Conservation (phyloP, 2,113 vertebrate species). For the Ascaphus truei region DNA sequence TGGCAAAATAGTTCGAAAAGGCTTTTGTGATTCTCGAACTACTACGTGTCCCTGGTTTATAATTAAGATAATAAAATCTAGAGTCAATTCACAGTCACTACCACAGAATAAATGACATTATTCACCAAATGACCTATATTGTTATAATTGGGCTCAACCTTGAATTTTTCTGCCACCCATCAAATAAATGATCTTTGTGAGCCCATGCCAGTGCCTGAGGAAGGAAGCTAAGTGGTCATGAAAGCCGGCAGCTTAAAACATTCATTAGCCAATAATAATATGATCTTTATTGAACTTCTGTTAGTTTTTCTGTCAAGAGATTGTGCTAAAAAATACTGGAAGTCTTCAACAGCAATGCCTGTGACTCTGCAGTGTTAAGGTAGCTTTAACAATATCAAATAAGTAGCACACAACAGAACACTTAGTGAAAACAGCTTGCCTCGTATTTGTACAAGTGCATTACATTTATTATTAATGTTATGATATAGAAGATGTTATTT, state of each 20-base stretch:
- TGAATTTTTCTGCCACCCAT: constrained; percentile 8
- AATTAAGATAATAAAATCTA: not conserved
- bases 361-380: not conserved
- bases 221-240: constrained; percentile 25
- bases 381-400: not conserved
- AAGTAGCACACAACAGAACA: not conserved
- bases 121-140: constrained; percentile 9
- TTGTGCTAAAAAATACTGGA: not conserved
- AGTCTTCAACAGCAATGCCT: not conserved
- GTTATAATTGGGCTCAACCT: constrained; percentile 21
- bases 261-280: constrained; percentile 31
- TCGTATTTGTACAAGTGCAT: too few relatives aligned
- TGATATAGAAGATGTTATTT: too few relatives aligned
- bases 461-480: too few relatives aligned
- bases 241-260: constrained; percentile 22
- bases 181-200: constrained; percentile 25
- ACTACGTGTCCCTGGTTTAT: not conserved
- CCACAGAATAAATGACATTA: not conserved
- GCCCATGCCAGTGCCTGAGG: constrained; percentile 1
- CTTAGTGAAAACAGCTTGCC: too few relatives aligned
- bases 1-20: too few relatives aligned
- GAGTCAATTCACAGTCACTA: not conserved
- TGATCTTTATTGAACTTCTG: constrained; percentile 17
- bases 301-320: not conserved
- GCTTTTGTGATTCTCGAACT: not conserved